Base-by-base conservation (phyloP, 2,888 invertebrate species). In the Platycnemis pennipes region DNA sequence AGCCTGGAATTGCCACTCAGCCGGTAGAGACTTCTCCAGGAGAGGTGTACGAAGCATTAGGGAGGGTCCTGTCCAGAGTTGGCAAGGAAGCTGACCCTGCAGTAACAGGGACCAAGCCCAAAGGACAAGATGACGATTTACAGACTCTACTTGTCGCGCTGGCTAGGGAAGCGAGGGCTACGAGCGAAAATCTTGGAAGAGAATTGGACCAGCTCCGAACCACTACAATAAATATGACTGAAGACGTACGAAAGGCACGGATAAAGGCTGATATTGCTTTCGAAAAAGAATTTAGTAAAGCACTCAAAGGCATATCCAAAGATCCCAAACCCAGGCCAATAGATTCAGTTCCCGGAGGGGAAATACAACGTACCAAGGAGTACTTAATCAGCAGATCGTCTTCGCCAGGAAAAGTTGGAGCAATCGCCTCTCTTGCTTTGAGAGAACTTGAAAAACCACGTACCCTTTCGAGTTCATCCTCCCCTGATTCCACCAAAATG, bases 101-200 rank as follows among this genome's bases (percentile, higher is more conserved):
- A 0, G 44, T 56, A 5, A 91, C 63, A 69, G 44, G 2, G 8
- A n/a, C 87, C 45, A 91, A 91, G 45, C 3, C 5, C 3, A 56
- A 37, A 8, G 91, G 44, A 0, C 97, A 96, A 96, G 97, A 96
- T 96, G 97, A 96, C 96, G 96, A 97, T 94, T 96, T 98, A 96
- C 98, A 98, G 96, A 98, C 98, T 96, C 97, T 98, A 69, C 96
- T 98, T 94, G 97, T 98, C 95, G 97, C 98, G 96, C 97, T 98
- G 94, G 98, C 98, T 22, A 97, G 97, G 96, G 98, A 98, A 97
- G 98, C 98, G 26, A 97, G 98, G 96, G 98, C 98, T 96, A 98
- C 98, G 88, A 98, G 98, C 96, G 98, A 98, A 95, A 97, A 97
- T 95, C 96, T 98, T 95, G 97, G 97, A n/a, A 97, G 97, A 95